A percentile compares a stretch with the other conserved stretches of the same genome.
phyloP scores from a whole-genome alignment of 2,113 vertebrate genomes.

The Uria lomvia region DNA sequence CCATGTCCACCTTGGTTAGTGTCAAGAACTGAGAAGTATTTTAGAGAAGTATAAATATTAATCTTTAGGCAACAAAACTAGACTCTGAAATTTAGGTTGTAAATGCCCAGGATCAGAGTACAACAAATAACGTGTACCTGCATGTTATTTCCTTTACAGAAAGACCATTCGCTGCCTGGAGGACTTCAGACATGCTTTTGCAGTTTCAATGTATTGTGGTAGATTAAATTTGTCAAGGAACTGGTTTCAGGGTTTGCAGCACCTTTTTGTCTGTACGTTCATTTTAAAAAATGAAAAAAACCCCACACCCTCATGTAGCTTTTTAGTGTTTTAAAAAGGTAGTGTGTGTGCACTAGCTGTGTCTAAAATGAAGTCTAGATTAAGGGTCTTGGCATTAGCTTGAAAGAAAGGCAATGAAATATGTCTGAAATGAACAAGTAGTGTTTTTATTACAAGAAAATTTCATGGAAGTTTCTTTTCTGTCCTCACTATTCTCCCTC shows the following conservation, averaged over 20 bases:
- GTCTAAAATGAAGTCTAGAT: background rate
- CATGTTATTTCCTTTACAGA: background rate
- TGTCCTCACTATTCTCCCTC: background rate
- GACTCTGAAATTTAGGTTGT: background rate
- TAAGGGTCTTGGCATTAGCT: background rate
- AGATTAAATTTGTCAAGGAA: background rate
- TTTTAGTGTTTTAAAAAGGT: background rate
- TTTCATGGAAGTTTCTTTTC: background rate
- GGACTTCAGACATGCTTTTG: background rate
- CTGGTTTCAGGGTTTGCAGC: background rate
- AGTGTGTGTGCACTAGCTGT: accelerated
- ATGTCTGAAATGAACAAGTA: background rate
- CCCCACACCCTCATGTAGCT: accelerated
- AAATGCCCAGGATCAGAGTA: background rate
- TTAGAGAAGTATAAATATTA: background rate
- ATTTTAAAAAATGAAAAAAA: background rate
- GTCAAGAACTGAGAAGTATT: background rate
- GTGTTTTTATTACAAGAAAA: background rate
- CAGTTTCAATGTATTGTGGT: background rate
- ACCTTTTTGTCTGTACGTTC: background rate
- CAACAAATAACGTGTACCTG: background rate
- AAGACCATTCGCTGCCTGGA: background rate
- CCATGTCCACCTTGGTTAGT: background rate
- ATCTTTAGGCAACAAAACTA: background rate
- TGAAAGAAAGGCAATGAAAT: background rate